These are phyloP conservation scores for Toxotes lorentzi DNA, from an alignment of 2,797 vertebrate species.

Conservation along the genomic window DNA sequence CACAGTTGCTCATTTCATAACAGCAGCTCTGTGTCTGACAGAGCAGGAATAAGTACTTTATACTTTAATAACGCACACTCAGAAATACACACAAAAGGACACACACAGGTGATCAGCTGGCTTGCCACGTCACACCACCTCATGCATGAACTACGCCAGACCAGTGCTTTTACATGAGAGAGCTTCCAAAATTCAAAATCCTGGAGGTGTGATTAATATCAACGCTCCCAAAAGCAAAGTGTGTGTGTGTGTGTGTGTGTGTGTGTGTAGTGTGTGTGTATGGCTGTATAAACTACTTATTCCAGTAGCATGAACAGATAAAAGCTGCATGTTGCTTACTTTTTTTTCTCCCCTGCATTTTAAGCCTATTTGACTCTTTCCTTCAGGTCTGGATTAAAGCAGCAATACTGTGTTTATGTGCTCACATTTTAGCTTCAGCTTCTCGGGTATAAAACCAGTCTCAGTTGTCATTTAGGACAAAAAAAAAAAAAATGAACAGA, in stretches of 20 bases:
- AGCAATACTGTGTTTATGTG: conserved; percentile 9
- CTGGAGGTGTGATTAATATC: conserved; percentile 58
- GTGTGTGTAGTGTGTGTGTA: conserved; percentile 8
- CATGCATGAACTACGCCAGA: conserved; percentile 64
- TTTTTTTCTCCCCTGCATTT: neutral
- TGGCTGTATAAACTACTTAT: conserved; percentile 34
- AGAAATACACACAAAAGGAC: conserved; percentile 16
- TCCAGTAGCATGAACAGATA: conserved; percentile 35
- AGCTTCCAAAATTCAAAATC: conserved; percentile 42
- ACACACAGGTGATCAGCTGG: conserved; percentile 68
- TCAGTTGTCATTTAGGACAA: conserved; percentile 24
- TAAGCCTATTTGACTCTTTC: conserved; percentile 27
- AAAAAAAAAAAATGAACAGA: neutral
- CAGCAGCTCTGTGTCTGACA: conserved; percentile 46
- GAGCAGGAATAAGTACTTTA: conserved; percentile 69
- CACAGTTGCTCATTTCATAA: conserved; percentile 77
- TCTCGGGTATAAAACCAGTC: conserved; percentile 16
- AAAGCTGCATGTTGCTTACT: conserved; percentile 36
- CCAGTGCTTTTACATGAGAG: conserved; percentile 34
- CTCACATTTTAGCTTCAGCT: conserved; percentile 22
- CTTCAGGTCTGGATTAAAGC: conserved; percentile 29
- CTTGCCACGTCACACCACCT: conserved; percentile 38
- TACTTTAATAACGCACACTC: conserved; percentile 56
- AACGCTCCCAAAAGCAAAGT: conserved; percentile 2
- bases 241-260: conserved; percentile 21